Evolutionary conservation across 2,888 invertebrate species (phyloP), one percentile per base, ranked within the genome.

Genomic region (Choristoneura rosaceana): DNA sequence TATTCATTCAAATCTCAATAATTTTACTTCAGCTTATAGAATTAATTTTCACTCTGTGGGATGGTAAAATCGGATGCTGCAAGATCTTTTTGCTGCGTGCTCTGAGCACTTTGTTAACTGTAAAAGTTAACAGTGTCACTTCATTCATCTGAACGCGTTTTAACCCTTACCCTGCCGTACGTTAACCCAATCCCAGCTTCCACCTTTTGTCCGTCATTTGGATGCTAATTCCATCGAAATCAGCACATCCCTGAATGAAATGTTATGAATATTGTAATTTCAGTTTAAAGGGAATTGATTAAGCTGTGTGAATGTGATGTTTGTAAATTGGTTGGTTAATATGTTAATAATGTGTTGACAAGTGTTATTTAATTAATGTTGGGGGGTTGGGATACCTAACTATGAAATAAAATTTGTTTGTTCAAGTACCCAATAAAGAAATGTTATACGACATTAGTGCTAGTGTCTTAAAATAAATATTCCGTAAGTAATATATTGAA

Each of bases 201-300:
- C 87, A 90, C 90, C 90, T 92, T 91, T 92, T 91, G 91, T 91
- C 83, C 80, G 87, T 90, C 87, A 92, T 93, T 93, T 90, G 90
- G 88, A 93, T 94, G 92, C 84, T 93, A 94, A 93, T 92, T 91
- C 90, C 92, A 92, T 92, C 80, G 86, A 87, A 88, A 90, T 91
- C 87, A 89, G 83, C 77, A 76, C 70, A 60, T 73, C 74, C 73
- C 75, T 74, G 76, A 74, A 74, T 79, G 78, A 80, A 79, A 78
- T 80, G 89, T 84, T 89, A 91, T 92, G 92, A 92, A 92, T 92
- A 92, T 92, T 91, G 83, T 89, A 86, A 89, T 91, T 88, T 80
- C 75, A 74, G 84, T 83, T 84, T 86, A 89, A 86, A 85, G 76
- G 83, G 81, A 82, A 86, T 87, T 90, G 87, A 91, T 90, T 88